A percentile compares a stretch with the other conserved stretches of the same genome.
Evolutionary conservation across 2,113 vertebrate species (phyloP).

Genomic region (Galeopterus variegatus): DNA sequence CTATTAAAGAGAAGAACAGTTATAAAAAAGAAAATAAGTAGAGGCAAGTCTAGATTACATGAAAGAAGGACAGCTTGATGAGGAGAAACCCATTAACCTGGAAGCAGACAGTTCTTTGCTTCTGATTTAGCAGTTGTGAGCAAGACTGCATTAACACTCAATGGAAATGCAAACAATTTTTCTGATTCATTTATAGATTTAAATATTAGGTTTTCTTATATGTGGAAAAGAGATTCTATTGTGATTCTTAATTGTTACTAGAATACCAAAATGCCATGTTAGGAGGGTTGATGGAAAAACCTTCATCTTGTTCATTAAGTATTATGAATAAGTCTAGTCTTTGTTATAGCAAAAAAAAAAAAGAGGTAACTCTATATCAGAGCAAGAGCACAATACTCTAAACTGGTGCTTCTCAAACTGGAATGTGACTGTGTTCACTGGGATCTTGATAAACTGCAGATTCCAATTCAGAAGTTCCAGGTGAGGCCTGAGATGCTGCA

Average conservation of each 20-base stretch:
- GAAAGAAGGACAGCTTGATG: constrained; percentile 63
- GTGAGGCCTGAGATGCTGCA: not conserved
- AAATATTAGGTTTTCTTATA: constrained; percentile 34
- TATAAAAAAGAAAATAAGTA: constrained; percentile 56
- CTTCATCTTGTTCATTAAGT: not conserved
- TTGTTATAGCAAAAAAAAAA: too few relatives aligned
- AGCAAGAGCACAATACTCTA: fast-evolving
- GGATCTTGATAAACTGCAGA: not conserved
- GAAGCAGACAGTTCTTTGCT: constrained; percentile 52
- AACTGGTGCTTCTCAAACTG: not conserved
- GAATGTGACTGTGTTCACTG: fast-evolving
- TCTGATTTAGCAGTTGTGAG: not conserved
- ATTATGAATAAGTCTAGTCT: too few relatives aligned
- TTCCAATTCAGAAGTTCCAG: not conserved
- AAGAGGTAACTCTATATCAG: not conserved
- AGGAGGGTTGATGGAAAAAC: not conserved
- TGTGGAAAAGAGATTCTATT: not conserved
- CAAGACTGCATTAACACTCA: not conserved
- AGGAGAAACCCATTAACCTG: constrained; percentile 76
- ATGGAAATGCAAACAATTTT: not conserved
- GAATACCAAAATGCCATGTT: not conserved
- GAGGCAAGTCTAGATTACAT: constrained; percentile 33
- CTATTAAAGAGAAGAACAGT: constrained; percentile 70
- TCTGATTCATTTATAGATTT: constrained; percentile 41
- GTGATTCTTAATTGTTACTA: not conserved